Conservation (phyloP, 1,140 invertebrate species). For the Drosophila elegans region DNA sequence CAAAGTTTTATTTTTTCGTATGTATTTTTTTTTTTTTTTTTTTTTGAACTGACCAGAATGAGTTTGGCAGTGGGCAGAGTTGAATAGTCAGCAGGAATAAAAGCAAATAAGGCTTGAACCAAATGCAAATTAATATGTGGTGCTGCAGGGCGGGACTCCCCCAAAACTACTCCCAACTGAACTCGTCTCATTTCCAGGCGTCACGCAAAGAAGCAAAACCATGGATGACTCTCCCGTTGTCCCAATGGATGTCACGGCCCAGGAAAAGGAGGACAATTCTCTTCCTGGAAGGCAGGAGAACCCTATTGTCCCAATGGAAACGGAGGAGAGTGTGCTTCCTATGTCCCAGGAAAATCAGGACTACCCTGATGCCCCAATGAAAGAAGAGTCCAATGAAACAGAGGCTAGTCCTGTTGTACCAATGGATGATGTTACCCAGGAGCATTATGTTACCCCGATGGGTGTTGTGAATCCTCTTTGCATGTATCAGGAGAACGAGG, state of each 20-base stretch:
- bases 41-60: not conserved
- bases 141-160: not conserved
- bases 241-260: not conserved
- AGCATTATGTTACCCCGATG: too few species aligned
- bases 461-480: too few species aligned
- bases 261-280: not conserved
- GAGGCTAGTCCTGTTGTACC: too few species aligned
- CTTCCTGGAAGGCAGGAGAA: not conserved
- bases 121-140: conserved; percentile 50
- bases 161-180: not conserved
- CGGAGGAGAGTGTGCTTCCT: too few species aligned
- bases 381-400: too few species aligned
- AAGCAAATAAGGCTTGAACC: conserved; percentile 28
- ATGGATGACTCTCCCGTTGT: not conserved
- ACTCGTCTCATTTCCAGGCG: not conserved
- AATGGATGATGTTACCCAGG: too few species aligned
- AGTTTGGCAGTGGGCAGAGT: not conserved
- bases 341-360: too few species aligned
- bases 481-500: too few species aligned
- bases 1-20: too few species aligned
- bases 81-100: conserved; percentile 37
- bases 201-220: not conserved
- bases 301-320: not conserved
- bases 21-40: too few species aligned
- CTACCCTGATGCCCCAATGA: too few species aligned